Base-by-base conservation (phyloP, 2,888 invertebrate genomes). In the Pyralis farinalis region DNA sequence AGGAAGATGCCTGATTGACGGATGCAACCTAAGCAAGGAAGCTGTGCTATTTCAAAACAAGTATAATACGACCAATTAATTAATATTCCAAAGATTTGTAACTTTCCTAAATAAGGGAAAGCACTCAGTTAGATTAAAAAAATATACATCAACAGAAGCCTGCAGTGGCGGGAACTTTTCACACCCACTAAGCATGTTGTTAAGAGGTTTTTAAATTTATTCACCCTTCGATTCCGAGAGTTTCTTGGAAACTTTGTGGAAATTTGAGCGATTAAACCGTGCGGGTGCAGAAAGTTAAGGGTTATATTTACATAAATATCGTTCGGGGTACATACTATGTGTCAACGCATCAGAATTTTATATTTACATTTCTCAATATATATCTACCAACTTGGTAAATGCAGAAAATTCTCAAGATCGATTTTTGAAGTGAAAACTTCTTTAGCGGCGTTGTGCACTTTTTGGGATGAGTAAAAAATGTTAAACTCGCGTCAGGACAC, bases 201-300 rank as follows among this genome's bases (percentile, higher is more conserved):
- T 82, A 76, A 80, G 78, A 83, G 80, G 76, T 84, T 86, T 85
- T 84, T 75, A 84, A 87, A 87, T 87, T 77, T 87, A 87, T 87
- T 83, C 87, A 87, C 87, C 87, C 87, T 83, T 79, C 81, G 75
- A 77, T 81, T 75, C 62, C 58, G 56, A 60, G 68, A 79, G 77
- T 73, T 76, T 74, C 72, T 72, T 65, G 56, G 58, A 67, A 75
- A 74, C 66, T 25, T 80, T 71, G 65, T 62, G 80, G 80, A 81
- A 80, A 76, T 82, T 82, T 75, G 47, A 66, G 70, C 81, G 83
- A 85, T 84, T 85, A 82, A 86, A 76, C 66, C 70, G 71, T 69
- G 66, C 71, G 65, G 68, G 75, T 73, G 71, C 71, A 67, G 63
- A 60, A 77, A 82, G 79, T 83, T 85, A 84, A 80, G 84, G 84